These are phyloP conservation scores for Macaria notata DNA, from an alignment of 2,888 invertebrate genomes.

Conservation along the genomic window DNA sequence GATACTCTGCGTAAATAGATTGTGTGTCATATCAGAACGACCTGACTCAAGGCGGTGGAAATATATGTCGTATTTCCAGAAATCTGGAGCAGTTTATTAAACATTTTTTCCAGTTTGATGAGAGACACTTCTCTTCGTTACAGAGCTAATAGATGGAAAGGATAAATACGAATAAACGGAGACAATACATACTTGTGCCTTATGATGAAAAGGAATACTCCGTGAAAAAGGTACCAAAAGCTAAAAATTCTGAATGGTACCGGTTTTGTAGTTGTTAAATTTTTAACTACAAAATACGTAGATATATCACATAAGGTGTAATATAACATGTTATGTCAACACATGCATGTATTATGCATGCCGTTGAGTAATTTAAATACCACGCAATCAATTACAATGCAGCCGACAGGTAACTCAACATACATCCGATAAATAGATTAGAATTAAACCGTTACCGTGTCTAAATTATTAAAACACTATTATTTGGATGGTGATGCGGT, in stretches of 20 bases:
- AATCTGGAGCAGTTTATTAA: conserved; percentile 3
- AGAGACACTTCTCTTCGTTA: no score
- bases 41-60: conserved; percentile 34
- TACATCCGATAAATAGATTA: background rate
- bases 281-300: no score
- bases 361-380: conserved; percentile 7
- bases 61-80: conserved; percentile 26
- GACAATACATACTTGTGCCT: no score
- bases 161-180: no score
- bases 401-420: background rate
- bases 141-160: no score
- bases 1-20: conserved; percentile 34
- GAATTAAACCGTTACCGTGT: no score
- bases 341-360: background rate
- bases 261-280: no score
- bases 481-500: no score
- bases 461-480: no score
- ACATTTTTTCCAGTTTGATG: background rate
- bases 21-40: conserved; percentile 35
- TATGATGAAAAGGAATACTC: no score
- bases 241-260: no score
- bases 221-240: no score
- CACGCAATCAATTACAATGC: background rate
- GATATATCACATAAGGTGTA: background rate
- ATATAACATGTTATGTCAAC: conserved; percentile 3